Evolutionary conservation across 2,888 invertebrate species (phyloP).

Genomic region (Pocota personata): DNA sequence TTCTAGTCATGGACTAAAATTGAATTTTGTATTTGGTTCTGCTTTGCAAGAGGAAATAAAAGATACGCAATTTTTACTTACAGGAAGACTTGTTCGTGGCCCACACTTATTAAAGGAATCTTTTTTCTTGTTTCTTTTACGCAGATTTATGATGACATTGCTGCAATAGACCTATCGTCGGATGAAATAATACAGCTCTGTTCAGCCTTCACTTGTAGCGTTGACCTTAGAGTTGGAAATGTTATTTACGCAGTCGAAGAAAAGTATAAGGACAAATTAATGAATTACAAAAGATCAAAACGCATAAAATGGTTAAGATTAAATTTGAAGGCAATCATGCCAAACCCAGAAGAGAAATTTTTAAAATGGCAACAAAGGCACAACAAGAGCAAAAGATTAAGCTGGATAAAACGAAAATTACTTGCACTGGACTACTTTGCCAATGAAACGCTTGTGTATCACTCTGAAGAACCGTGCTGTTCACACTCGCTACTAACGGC

Average conservation of each 20-base stretch:
- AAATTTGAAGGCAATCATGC: slow-evolving; percentile 17
- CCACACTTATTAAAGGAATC: too few relatives aligned
- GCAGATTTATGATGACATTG: slow-evolving; percentile 63
- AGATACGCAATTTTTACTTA: too few relatives aligned
- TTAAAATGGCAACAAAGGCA: slow-evolving; percentile 43
- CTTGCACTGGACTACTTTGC: slow-evolving; percentile 4
- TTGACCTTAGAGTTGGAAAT: slow-evolving; percentile 36
- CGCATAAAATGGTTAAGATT: slow-evolving; percentile 41
- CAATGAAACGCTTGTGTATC: neutral
- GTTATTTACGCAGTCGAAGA: slow-evolving; percentile 50
- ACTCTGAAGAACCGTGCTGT: neutral
- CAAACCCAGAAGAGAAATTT: slow-evolving; percentile 51
- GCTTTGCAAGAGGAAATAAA: too few relatives aligned
- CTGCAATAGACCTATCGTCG: neutral
- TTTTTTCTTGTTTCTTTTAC: neutral
- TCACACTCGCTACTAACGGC: neutral
- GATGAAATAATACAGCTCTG: slow-evolving; percentile 20
- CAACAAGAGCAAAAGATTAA: neutral
- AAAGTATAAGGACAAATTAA: slow-evolving; percentile 50
- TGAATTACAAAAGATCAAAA: slow-evolving; percentile 9
- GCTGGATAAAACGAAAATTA: slow-evolving; percentile 32
- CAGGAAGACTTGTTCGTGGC: too few relatives aligned
- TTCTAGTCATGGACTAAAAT: too few relatives aligned
- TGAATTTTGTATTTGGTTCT: too few relatives aligned
- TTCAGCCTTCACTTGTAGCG: slow-evolving; percentile 13